Percentiles rank a stretch among this genome's conserved stretches.
Evolutionary conservation across 2,797 vertebrate species (phyloP).

Genomic region (Chanos chanos): DNA sequence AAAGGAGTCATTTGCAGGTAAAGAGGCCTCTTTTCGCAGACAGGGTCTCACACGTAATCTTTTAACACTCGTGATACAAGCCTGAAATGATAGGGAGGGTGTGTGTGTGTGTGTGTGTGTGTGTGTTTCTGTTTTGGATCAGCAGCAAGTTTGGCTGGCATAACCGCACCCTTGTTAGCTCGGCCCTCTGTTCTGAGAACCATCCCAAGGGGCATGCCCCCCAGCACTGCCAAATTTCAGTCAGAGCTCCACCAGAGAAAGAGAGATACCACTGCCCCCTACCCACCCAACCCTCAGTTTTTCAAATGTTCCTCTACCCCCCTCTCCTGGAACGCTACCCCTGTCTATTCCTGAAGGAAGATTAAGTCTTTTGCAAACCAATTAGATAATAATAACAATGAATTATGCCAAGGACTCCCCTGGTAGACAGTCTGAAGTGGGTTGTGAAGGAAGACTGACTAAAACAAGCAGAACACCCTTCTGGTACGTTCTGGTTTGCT

Average conservation of each 20-base stretch:
- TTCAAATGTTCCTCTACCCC: slow-evolving; percentile 34
- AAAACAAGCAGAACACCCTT: too few relatives aligned
- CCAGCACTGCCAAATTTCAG: slow-evolving; percentile 17
- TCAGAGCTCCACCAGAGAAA: slow-evolving; percentile 1
- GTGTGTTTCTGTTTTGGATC: slow-evolving; percentile 13
- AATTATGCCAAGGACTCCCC: slow-evolving; percentile 47
- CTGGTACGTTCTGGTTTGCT: too few relatives aligned
- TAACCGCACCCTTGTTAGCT: slow-evolving; percentile 29
- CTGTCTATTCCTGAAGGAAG: slow-evolving; percentile 43
- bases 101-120: not conserved
- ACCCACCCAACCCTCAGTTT: slow-evolving; percentile 30
- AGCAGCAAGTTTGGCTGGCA: slow-evolving; percentile 29
- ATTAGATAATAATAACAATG: slow-evolving; percentile 49
- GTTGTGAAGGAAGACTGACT: slow-evolving; percentile 23
- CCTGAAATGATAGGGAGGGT: slow-evolving; percentile 9
- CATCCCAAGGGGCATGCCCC: slow-evolving; percentile 20
- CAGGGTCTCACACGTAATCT: slow-evolving; percentile 22
- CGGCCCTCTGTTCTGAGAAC: not conserved
- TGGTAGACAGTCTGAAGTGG: slow-evolving; percentile 36
- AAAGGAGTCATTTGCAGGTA: slow-evolving; percentile 20
- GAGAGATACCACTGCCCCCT: slow-evolving; percentile 22
- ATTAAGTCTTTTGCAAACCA: slow-evolving; percentile 50
- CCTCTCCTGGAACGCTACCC: slow-evolving; percentile 16
- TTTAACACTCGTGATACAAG: slow-evolving; percentile 12
- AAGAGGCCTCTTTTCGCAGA: slow-evolving; percentile 18